Percentiles rank a stretch among this genome's conserved stretches.
Evolutionary conservation across 2,797 vertebrate genomes (phyloP).

Genomic region (Ibycter americanus): DNA sequence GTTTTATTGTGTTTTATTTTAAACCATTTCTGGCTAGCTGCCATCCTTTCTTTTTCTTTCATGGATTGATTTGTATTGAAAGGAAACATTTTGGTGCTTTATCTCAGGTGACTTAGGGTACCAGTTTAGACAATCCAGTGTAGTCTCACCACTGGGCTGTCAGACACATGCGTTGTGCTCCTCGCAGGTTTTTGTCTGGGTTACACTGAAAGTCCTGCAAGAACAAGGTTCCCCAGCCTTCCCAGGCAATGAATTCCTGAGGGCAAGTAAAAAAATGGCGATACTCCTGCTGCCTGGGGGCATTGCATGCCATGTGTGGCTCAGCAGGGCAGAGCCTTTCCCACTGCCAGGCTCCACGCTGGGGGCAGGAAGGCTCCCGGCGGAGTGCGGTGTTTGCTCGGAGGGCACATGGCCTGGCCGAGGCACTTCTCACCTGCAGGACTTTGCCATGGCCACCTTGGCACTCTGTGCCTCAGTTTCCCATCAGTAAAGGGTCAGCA

Average conservation of each 20-base stretch:
- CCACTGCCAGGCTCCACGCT: neutral
- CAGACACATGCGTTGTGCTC: rapidly evolving
- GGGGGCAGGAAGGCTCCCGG: neutral
- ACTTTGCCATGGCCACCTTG: neutral
- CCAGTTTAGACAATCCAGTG: neutral
- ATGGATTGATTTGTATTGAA: neutral
- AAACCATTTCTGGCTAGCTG: neutral
- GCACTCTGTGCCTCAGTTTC: neutral
- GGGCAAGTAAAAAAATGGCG: neutral
- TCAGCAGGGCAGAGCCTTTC: neutral
- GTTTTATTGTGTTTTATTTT: neutral
- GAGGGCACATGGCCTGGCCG: neutral
- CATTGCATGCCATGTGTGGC: neutral
- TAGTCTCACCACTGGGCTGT: rapidly evolving
- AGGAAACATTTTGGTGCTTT: neutral
- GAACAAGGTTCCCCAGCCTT: neutral
- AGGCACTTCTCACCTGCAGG: neutral
- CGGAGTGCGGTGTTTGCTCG: neutral
- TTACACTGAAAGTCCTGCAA: neutral
- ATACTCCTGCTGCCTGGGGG: neutral
- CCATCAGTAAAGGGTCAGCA: neutral
- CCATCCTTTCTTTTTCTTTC: neutral
- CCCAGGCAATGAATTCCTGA: neutral
- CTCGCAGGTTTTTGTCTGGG: neutral
- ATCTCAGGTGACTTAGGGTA: neutral